phyloP scores from a whole-genome alignment of 2,797 vertebrate genomes.

The Eleutherodactylus coqui region DNA sequence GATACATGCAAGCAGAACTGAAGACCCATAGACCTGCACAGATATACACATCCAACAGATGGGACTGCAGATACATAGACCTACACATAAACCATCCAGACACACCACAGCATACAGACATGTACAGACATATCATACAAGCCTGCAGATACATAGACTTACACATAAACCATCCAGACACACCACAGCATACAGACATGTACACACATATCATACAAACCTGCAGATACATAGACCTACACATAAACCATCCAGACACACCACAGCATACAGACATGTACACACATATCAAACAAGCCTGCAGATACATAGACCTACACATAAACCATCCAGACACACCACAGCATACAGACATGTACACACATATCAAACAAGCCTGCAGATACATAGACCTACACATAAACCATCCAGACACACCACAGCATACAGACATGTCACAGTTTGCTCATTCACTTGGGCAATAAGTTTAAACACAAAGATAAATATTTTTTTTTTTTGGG shows the following conservation, averaged over 20 bases:
- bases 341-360: not conserved
- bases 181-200: not conserved
- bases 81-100: not conserved
- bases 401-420: not conserved
- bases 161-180: not conserved
- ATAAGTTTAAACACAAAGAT: too few relatives aligned
- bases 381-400: not conserved
- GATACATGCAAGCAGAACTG: too few relatives aligned
- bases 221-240: accelerated
- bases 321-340: not conserved
- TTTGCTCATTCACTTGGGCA: too few relatives aligned
- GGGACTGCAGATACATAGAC: not conserved
- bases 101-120: not conserved
- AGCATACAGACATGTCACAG: not conserved
- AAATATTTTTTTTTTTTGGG: too few relatives aligned
- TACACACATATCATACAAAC: not conserved
- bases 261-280: not conserved
- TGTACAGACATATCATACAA: not conserved
- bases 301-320: not conserved
- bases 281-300: not conserved
- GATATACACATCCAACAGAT: not conserved
- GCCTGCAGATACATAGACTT: not conserved
- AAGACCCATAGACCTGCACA: not conserved
- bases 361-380: too few relatives aligned
- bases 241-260: not conserved